Evolutionary conservation across 2,888 invertebrate species (phyloP).

Genomic region (Cosmorhoe ocellata): DNA sequence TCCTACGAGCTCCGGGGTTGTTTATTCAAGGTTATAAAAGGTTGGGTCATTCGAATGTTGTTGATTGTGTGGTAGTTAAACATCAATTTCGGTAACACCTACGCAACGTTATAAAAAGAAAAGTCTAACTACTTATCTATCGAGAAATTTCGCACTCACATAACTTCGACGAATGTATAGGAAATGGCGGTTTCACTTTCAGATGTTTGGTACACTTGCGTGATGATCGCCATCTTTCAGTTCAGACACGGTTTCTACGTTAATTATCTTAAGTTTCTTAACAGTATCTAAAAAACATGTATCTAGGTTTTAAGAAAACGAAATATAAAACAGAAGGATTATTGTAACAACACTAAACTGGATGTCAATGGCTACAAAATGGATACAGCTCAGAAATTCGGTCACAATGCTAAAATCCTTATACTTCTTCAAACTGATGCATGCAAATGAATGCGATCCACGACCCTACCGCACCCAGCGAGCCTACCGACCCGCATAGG

Average conservation of each 20-base stretch:
- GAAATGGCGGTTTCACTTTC: conserved; percentile 43
- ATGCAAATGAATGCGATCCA: conserved; percentile 22
- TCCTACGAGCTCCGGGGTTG: neutral
- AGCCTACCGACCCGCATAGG: conserved; percentile 57
- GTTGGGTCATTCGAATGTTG: no score
- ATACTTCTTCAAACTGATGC: conserved; percentile 15
- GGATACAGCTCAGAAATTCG: neutral
- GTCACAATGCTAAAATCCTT: conserved; percentile 19
- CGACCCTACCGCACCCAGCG: conserved; percentile 30
- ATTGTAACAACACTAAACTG: no score
- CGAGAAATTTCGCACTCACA: conserved; percentile 26
- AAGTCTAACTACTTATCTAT: conserved; percentile 17
- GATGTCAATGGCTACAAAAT: no score
- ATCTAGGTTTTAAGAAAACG: no score
- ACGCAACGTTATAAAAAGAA: neutral
- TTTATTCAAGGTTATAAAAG: no score
- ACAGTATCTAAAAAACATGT: no score
- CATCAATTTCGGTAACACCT: neutral
- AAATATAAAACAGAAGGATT: no score
- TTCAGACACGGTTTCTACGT: conserved; percentile 25
- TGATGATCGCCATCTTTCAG: conserved; percentile 23
- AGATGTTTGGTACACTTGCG: conserved; percentile 32
- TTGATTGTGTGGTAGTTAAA: neutral
- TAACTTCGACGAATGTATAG: conserved; percentile 29
- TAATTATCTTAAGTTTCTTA: conserved; percentile 16